Evolutionary conservation across 2,113 vertebrate genomes (phyloP).

Genomic region (Centrocercus urophasianus): DNA sequence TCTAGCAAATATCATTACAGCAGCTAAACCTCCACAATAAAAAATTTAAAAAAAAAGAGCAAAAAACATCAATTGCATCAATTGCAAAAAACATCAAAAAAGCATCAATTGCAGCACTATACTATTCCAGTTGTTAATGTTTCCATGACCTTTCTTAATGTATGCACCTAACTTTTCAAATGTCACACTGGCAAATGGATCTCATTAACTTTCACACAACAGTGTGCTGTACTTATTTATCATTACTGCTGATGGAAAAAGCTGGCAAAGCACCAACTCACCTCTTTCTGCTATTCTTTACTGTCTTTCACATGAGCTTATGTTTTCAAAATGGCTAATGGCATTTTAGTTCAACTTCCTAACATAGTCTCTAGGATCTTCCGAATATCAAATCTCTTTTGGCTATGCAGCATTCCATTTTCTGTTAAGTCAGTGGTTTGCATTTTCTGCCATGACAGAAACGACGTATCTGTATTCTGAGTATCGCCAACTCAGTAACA

Average conservation of each 20-base stretch:
- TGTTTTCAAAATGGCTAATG: not conserved
- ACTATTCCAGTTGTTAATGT: not conserved
- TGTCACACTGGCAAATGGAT: not conserved
- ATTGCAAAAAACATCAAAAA: not conserved
- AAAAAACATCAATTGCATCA: not conserved
- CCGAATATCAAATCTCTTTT: not conserved
- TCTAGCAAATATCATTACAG: not conserved
- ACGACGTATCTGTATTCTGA: not conserved
- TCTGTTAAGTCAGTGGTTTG: not conserved
- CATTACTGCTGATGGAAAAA: not conserved
- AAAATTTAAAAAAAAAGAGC: not conserved
- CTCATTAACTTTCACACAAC: constrained; percentile 2
- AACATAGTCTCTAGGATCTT: not conserved
- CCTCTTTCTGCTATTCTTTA: not conserved
- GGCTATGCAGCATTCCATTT: not conserved
- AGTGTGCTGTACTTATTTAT: not conserved
- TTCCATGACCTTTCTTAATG: constrained; percentile 14
- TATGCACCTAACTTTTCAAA: not conserved
- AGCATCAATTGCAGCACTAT: not conserved
- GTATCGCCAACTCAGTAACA: not conserved
- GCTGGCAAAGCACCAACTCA: not conserved
- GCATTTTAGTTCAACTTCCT: not conserved
- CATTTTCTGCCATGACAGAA: not conserved
- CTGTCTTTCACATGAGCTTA: not conserved
- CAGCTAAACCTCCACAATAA: not conserved